These are phyloP conservation scores for Numida meleagris DNA, from an alignment of 2,113 vertebrate species.

Conservation along the genomic window DNA sequence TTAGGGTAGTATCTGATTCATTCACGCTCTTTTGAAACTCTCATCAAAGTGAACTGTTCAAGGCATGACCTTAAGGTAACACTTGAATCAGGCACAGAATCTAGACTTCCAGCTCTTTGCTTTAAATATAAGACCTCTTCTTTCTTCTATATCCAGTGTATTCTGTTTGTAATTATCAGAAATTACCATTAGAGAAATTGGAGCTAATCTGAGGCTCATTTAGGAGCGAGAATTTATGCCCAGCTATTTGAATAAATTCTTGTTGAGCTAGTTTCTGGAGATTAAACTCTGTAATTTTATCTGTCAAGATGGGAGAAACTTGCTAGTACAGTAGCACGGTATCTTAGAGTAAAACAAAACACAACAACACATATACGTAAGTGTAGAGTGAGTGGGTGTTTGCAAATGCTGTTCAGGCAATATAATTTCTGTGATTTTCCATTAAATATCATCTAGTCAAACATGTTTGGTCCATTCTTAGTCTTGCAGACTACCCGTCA, in stretches of 20 bases:
- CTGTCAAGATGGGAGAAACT: slow-evolving; percentile 66
- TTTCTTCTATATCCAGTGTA: slow-evolving; percentile 56
- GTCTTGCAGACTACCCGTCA: not conserved
- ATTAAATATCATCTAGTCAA: not conserved
- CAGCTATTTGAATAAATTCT: slow-evolving; percentile 64
- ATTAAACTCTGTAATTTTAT: slow-evolving; percentile 74
- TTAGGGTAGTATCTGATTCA: slow-evolving; percentile 14
- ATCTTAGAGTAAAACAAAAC: slow-evolving; percentile 33
- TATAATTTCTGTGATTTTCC: not conserved
- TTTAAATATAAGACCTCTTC: slow-evolving; percentile 34
- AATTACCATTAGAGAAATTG: slow-evolving; percentile 62
- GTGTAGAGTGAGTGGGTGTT: not conserved
- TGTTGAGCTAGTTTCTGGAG: slow-evolving; percentile 73
- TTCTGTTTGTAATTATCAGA: slow-evolving; percentile 57
- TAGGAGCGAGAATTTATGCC: slow-evolving; percentile 57
- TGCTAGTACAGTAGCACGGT: slow-evolving; percentile 39
- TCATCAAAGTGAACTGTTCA: slow-evolving; percentile 53
- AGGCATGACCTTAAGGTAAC: slow-evolving; percentile 56
- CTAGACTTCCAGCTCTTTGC: slow-evolving; percentile 27
- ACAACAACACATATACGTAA: not conserved
- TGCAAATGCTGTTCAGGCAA: slow-evolving; percentile 13
- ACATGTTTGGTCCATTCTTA: not conserved
- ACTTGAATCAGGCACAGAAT: slow-evolving; percentile 38
- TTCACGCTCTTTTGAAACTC: slow-evolving; percentile 40
- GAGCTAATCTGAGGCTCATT: slow-evolving; percentile 46